Evolutionary conservation across 1,140 invertebrate genomes (phyloP), one percentile per base, ranked within the genome.

Genomic region (Drosophila sp.): DNA sequence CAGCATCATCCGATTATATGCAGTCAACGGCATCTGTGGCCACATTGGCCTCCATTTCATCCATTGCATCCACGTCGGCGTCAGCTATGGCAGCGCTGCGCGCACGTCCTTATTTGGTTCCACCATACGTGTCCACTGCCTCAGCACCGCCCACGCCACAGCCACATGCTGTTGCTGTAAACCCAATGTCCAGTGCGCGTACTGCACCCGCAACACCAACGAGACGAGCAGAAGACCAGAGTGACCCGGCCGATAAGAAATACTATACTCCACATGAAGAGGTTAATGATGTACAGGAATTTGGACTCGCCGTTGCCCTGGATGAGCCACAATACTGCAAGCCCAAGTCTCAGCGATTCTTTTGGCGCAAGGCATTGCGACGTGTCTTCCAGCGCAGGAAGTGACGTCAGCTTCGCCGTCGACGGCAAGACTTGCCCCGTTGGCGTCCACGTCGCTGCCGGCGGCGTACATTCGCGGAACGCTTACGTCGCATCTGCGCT

Each of bases 371-470:
- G 61, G 80, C 83, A 1, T 21, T 89, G 32, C 80, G 83, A 6
- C 83, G 83, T 18, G 83, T 89, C 38, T 89, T 89, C 70, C 83
- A 83, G 51, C 83, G 83, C 29, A 70, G 83, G 18, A 89, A 89
- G 83, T 89, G 83, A 89, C 84, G 66, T 71, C 80, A 77, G 36
- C 43, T 84, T 40, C 69, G 83, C 59, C 83, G 83, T 82, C 83
- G 83, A 69, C 83, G 83, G 72, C 82, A 87, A 61, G 83, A 89
- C 29, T 41, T 79, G 76, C 83, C 83, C 38, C 79, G 79, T 67
- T 89, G 83, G 83, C 83, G 84, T 59, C 80, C 76, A 38, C 83
- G 79, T 59, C 83, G 83, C 61, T 89, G 83, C 59, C 79, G 79
- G 50, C 79, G 83, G 8, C 83, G 83, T 21, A 89, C 61, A 9